Percentiles rank a stretch among this genome's conserved stretches.
Evolutionary conservation across 2,113 vertebrate genomes (phyloP).

Genomic region (Sceloporus tristichus): DNA sequence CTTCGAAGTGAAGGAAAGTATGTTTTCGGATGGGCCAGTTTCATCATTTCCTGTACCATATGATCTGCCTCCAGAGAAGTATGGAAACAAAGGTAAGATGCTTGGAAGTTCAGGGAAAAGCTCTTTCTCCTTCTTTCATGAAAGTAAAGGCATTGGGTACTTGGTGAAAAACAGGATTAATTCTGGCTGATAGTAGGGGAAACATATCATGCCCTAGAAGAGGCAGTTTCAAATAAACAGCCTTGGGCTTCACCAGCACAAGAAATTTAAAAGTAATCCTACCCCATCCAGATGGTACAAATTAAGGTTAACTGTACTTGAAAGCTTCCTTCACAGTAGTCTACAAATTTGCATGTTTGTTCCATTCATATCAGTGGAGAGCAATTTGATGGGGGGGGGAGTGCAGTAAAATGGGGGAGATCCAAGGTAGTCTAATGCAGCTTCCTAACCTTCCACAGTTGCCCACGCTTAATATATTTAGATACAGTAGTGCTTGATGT

Average conservation of each 20-base stretch:
- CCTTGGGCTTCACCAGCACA: not conserved
- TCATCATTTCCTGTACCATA: slow-evolving; percentile 90
- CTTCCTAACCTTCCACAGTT: too few relatives aligned
- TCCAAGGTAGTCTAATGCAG: too few relatives aligned
- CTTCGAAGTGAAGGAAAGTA: slow-evolving; percentile 83
- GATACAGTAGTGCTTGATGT: not conserved
- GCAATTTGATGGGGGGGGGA: too few relatives aligned
- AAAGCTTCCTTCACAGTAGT: not conserved
- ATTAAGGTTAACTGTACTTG: not conserved
- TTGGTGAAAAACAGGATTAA: too few relatives aligned
- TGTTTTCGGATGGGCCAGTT: slow-evolving; percentile 73
- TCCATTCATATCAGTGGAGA: not conserved
- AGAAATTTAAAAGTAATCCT: not conserved
- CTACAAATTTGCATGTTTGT: not conserved
- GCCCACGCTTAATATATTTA: not conserved
- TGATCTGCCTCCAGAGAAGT: slow-evolving; percentile 90
- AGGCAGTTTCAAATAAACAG: not conserved
- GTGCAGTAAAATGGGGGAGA: too few relatives aligned
- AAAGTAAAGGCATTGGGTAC: not conserved
- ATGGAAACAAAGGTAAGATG: slow-evolving; percentile 87
- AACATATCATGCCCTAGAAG: not conserved
- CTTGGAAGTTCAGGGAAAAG: slow-evolving; percentile 1
- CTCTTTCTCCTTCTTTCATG: not conserved
- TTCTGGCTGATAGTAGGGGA: too few relatives aligned
- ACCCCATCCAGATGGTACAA: too few relatives aligned